These are phyloP conservation scores for Drosophila nr. fundita DNA, from an alignment of 2,888 invertebrate genomes.

Conservation along the genomic window DNA sequence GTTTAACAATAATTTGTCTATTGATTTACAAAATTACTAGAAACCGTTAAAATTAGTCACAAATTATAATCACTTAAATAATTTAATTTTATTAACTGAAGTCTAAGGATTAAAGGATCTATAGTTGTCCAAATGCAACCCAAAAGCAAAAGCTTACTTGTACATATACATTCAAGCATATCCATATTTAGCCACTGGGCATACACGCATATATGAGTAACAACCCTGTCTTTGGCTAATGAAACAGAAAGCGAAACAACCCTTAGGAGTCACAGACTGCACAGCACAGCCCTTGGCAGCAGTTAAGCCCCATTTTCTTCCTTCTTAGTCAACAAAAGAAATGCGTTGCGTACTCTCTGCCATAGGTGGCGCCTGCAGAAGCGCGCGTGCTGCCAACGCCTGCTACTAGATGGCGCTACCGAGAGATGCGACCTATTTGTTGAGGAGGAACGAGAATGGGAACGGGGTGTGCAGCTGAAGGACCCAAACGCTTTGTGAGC, in stretches of 20 bases:
- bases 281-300: conserved; percentile 23
- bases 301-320: conserved; percentile 23
- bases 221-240: conserved; percentile 54
- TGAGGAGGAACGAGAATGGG: background rate
- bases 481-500: conserved; percentile 5
- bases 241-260: conserved; percentile 44
- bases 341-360: conserved; percentile 34
- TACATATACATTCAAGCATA: too few relatives aligned
- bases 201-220: conserved; percentile 18
- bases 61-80: background rate
- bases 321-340: conserved; percentile 30
- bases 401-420: conserved; percentile 61
- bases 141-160: conserved; percentile 2
- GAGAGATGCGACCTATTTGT: conserved; percentile 3
- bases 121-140: too few relatives aligned
- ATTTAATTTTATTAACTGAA: background rate
- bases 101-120: background rate
- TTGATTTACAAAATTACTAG: background rate
- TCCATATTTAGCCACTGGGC: background rate
- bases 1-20: background rate
- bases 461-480: background rate
- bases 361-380: conserved; percentile 57
- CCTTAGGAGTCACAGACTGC: conserved; percentile 35
- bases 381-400: background rate
- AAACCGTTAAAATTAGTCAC: background rate